Base-by-base conservation (phyloP, 1,140 invertebrate genomes). In the Zaprionus taronus region DNA sequence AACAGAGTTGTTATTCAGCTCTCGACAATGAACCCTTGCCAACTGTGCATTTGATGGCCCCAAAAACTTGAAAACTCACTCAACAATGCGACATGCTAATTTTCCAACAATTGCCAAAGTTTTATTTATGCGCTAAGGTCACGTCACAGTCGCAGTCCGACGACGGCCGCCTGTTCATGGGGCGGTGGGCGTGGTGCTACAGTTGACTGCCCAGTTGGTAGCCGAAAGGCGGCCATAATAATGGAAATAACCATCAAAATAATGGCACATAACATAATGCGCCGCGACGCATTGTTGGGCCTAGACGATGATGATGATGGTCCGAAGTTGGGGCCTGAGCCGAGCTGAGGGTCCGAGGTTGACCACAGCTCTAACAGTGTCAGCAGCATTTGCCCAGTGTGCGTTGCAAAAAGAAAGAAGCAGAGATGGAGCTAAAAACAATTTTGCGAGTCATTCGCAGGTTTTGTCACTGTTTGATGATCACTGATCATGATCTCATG, bases 111-210 rank as follows among this genome's bases (percentile, higher is more conserved):
- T 65, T 67, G 70, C 64, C 47, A 74, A 84, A 79, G 79, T 79
- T 86, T 90, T 84, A 85, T 79, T 81, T 84, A 81, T 81, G 84
- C 84, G 85, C 85, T 84, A 90, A 89, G 84, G 84, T 90, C 85
- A 89, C 77, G 76, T 61, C 79, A 57, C 67, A 79, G 67, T 71
- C 75, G 36, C 53, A 47, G 17, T 47, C 41, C 41, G 41, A 41
- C n/a, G 15, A 4, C 41, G 20, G 22, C 31, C 7, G 44, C 6
- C 56, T 22, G 7, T 49, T 49, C 9, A 7, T 49, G 17, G 22
- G 34, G 26, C 26, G 51, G 38, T 56, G 14, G 69, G 74, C 69
- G 62, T 67, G 62, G 47, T 56, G 56, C 49, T 34, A 70, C 66
- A 75, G 44, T 63, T 68, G 61, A 80, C 57, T 72, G 61, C 67